These are phyloP conservation scores for Staurois parvus DNA, from an alignment of 2,797 vertebrate genomes.

Conservation along the genomic window DNA sequence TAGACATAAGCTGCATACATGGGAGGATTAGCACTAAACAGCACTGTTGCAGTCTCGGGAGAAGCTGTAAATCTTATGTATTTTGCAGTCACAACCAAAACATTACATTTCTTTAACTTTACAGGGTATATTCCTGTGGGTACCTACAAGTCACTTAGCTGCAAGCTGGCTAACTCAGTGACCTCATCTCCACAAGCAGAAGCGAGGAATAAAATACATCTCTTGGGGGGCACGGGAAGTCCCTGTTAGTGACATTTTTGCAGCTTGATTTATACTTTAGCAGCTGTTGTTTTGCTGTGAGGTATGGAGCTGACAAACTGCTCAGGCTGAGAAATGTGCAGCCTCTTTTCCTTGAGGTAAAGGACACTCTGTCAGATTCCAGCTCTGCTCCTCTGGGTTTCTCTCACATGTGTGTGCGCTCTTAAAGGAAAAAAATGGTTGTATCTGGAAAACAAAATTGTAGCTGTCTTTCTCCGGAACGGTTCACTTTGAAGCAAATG, in stretches of 20 bases:
- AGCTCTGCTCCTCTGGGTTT: conserved; percentile 27
- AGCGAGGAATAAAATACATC: conserved; percentile 55
- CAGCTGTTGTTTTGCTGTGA: conserved; percentile 59
- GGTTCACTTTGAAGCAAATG: background rate
- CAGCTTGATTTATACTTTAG: conserved; percentile 61
- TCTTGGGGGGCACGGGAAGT: conserved; percentile 50
- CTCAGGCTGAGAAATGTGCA: conserved; percentile 54
- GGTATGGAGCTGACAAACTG: conserved; percentile 54
- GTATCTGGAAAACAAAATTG: background rate
- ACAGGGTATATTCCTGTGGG: conserved; percentile 56
- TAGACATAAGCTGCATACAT: conserved; percentile 24
- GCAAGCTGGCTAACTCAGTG: conserved; percentile 50
- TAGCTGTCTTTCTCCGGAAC: background rate
- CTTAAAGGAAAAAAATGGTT: background rate
- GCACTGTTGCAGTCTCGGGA: conserved; percentile 22
- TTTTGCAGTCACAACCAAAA: conserved; percentile 18
- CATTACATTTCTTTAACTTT: conserved; percentile 53
- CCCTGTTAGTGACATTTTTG: conserved; percentile 59
- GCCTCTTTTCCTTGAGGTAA: conserved; percentile 37
- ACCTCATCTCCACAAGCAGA: conserved; percentile 55
- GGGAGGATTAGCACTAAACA: conserved; percentile 48
- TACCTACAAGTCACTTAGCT: conserved; percentile 45
- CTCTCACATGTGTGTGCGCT: conserved; percentile 20
- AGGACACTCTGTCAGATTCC: conserved; percentile 41
- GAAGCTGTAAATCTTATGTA: conserved; percentile 21